Conservation (phyloP, 2,113 vertebrate genomes). For the Ptilonorhynchus violaceus region DNA sequence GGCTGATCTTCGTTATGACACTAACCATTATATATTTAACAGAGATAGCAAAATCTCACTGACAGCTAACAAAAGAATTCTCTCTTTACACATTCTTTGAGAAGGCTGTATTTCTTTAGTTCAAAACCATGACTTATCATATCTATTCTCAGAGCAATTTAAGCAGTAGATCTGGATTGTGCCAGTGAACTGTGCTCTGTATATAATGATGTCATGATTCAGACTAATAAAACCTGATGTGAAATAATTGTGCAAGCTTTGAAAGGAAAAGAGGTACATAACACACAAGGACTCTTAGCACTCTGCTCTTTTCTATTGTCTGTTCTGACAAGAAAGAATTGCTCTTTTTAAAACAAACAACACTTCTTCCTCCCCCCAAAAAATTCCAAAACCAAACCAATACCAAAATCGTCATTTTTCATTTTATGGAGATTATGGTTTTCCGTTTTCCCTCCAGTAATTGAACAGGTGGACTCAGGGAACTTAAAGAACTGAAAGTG, state of each 20-base stretch:
- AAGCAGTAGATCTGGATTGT: conserved; percentile 8
- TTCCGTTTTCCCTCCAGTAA: background rate
- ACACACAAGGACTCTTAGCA: background rate
- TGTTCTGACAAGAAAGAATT: background rate
- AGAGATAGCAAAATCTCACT: conserved; percentile 60
- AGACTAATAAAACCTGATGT: background rate
- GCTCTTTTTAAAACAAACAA: background rate
- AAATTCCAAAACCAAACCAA: background rate
- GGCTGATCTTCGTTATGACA: conserved; percentile 68
- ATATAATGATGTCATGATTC: conserved; percentile 18
- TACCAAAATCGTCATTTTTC: background rate
- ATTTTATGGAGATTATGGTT: background rate
- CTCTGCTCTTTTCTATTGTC: background rate
- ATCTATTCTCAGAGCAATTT: conserved; percentile 49
- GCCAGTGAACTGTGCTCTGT: conserved; percentile 4
- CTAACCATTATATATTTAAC: conserved; percentile 69
- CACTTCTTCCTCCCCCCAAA: fast-evolving
- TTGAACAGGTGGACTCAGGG: background rate
- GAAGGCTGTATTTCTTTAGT: conserved; percentile 32
- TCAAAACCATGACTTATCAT: conserved; percentile 35
- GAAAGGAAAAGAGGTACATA: background rate
- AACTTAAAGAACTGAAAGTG: background rate
- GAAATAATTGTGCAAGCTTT: conserved; percentile 5
- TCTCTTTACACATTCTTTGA: conserved; percentile 32
- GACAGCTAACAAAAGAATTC: conserved; percentile 67